These are phyloP conservation scores for Mus pahari DNA, from an alignment of 2,113 vertebrate species.

Conservation along the genomic window DNA sequence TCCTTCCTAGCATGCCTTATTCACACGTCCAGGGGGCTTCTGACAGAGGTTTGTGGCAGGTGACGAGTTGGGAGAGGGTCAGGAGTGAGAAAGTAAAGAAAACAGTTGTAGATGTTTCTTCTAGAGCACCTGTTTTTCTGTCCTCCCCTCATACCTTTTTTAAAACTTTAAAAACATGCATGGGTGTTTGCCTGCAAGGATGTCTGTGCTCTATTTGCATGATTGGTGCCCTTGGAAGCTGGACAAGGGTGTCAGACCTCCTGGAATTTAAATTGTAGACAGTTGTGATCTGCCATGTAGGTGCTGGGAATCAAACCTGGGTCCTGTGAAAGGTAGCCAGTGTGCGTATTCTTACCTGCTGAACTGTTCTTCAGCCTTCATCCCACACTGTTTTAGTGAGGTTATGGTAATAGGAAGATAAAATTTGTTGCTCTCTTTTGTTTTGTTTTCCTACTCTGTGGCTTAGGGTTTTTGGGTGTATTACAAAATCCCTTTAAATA, in stretches of 20 bases:
- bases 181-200: not conserved
- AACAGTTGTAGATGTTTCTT: not conserved
- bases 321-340: not conserved
- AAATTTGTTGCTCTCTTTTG: not conserved
- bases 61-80: not conserved
- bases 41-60: slow-evolving; percentile 19
- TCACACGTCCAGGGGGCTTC: not conserved
- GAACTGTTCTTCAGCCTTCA: not conserved
- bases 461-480: not conserved
- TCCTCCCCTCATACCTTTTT: not conserved
- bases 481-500: not conserved
- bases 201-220: not conserved
- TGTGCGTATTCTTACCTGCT: not conserved
- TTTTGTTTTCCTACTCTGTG: not conserved
- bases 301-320: not conserved
- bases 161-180: not conserved
- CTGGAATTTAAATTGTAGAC: not conserved
- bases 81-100: not conserved
- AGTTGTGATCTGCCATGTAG: not conserved
- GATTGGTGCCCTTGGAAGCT: not conserved
- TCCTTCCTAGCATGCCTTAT: no score
- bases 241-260: not conserved
- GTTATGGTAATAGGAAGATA: not conserved
- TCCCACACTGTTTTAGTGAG: not conserved
- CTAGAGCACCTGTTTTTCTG: not conserved